Evolutionary conservation across 2,113 vertebrate genomes (phyloP).

Genomic region (Lutjanus erythropterus): DNA sequence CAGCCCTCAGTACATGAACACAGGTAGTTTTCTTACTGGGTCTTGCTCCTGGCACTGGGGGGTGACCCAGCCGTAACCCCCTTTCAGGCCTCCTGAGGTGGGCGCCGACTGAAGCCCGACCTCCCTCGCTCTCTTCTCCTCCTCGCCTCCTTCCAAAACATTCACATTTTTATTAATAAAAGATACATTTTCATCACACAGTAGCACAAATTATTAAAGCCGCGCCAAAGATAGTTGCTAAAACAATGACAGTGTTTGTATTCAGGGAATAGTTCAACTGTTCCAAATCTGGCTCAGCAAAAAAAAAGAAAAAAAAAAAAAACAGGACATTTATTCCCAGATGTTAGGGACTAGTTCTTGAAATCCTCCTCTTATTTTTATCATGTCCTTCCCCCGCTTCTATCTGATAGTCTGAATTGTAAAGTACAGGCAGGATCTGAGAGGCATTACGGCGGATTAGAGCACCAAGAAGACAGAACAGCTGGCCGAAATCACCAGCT

Average conservation of each 20-base stretch:
- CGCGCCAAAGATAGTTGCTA: slow-evolving; percentile 3
- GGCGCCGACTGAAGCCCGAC: too few species aligned
- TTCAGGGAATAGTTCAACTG: slow-evolving; percentile 42
- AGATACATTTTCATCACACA: slow-evolving; percentile 17
- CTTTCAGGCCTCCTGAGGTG: too few species aligned
- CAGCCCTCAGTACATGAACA: too few species aligned
- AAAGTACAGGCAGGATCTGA: slow-evolving; percentile 55
- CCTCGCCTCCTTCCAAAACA: background rate
- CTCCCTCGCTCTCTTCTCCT: too few species aligned
- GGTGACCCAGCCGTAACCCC: too few species aligned
- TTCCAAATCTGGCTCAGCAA: slow-evolving; percentile 39
- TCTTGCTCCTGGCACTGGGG: too few species aligned
- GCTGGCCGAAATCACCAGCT: slow-evolving; percentile 67
- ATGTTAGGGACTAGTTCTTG: slow-evolving; percentile 43
- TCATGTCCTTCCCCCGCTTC: background rate
- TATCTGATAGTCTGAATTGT: slow-evolving; percentile 33
- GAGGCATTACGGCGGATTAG: slow-evolving; percentile 56
- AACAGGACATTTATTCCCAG: slow-evolving; percentile 63
- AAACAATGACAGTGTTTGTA: slow-evolving; percentile 46
- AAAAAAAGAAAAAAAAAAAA: slow-evolving; percentile 34
- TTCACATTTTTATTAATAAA: slow-evolving; percentile 8
- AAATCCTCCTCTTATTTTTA: slow-evolving; percentile 49
- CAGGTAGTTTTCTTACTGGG: too few species aligned
- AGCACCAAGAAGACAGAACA: slow-evolving; percentile 66
- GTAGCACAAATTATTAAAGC: slow-evolving; percentile 30